These are phyloP conservation scores for Eurystomus gularis DNA, from an alignment of 2,113 vertebrate genomes.

Conservation along the genomic window DNA sequence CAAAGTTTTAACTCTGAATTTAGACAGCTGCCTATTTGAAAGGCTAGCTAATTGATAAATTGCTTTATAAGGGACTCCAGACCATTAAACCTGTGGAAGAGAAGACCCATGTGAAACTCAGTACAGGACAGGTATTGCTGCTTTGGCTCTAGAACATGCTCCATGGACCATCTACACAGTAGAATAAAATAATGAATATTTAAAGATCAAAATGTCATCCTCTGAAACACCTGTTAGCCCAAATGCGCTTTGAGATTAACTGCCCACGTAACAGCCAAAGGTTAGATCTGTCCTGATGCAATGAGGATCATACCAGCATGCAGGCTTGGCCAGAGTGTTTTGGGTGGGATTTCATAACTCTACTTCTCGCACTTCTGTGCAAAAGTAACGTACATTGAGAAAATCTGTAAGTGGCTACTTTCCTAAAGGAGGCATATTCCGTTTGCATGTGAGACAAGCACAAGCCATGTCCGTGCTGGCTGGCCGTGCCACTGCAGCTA, in stretches of 20 bases:
- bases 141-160: conserved; percentile 6
- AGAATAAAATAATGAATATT: conserved; percentile 45
- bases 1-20: not conserved
- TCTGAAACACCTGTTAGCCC: conserved; percentile 57
- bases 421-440: not conserved
- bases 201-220: conserved; percentile 52
- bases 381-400: not conserved
- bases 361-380: not conserved
- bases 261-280: conserved; percentile 45
- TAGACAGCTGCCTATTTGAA: not conserved
- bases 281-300: not conserved
- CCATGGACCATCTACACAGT: not conserved
- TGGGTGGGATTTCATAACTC: accelerated
- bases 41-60: conserved; percentile 25
- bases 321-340: not conserved
- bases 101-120: conserved; percentile 22
- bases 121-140: not conserved
- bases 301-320: not conserved
- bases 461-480: not conserved
- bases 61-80: not conserved
- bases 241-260: conserved; percentile 1
- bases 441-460: not conserved
- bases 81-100: not conserved
- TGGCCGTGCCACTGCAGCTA: not conserved
- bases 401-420: not conserved